phyloP scores from a whole-genome alignment of 2,888 invertebrate species.

The Perithous albicinctus region DNA sequence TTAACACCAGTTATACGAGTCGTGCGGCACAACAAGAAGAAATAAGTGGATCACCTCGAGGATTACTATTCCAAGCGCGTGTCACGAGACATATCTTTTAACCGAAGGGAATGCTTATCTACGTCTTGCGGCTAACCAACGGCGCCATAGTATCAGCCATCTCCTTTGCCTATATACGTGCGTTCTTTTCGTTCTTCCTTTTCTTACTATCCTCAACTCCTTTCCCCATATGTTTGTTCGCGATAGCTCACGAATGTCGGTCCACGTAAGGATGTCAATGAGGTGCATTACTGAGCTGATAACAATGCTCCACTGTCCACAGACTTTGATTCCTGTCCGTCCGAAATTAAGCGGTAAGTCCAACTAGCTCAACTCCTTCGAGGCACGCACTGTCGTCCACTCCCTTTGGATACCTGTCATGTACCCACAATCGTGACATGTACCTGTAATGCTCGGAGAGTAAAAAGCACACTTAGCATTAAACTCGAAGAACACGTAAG shows the following conservation, averaged over 20 bases:
- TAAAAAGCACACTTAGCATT: too few species aligned
- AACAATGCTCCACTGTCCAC: conserved; percentile 2
- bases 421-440: too few species aligned
- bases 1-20: too few species aligned
- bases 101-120: conserved; percentile 15
- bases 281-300: conserved; percentile 8
- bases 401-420: background rate
- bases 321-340: background rate
- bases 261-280: conserved; percentile 6
- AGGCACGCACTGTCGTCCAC: background rate
- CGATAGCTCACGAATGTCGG: background rate
- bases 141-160: conserved; percentile 7
- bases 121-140: conserved; percentile 27
- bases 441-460: too few species aligned
- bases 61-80: conserved; percentile 11
- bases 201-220: background rate
- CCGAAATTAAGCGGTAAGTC: background rate
- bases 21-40: too few species aligned
- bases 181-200: background rate
- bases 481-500: too few species aligned
- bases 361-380: too few species aligned
- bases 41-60: conserved; percentile 15
- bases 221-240: background rate
- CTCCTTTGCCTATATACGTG: conserved; percentile 14
- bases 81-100: conserved; percentile 1